phyloP scores from a whole-genome alignment of 2,797 vertebrate species.

The Eospalax fontanierii region DNA sequence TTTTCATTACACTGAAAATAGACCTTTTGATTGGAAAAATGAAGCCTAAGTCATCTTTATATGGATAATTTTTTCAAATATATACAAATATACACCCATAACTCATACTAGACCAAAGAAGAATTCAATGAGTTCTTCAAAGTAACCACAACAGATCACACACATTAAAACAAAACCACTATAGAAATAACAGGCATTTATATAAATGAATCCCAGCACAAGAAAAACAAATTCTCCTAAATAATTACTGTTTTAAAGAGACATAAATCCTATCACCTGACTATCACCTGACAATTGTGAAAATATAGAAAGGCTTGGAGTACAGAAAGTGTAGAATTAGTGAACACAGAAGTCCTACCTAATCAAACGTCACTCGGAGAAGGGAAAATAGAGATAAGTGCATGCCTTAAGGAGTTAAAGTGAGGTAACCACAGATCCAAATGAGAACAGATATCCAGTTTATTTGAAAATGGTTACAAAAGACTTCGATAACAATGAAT shows the following conservation, averaged over 20 bases:
- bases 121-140: constrained; percentile 32
- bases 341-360: background rate
- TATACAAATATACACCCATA: background rate
- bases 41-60: background rate
- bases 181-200: background rate
- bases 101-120: background rate
- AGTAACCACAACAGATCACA: background rate
- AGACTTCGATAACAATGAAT: background rate
- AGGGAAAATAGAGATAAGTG: background rate
- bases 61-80: background rate
- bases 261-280: constrained; percentile 15
- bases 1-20: background rate
- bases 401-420: background rate
- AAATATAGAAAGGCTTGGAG: background rate
- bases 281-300: background rate
- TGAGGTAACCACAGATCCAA: background rate
- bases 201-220: background rate
- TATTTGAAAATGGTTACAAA: constrained; percentile 2
- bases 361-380: background rate
- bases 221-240: background rate
- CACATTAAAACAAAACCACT: background rate
- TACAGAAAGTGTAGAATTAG: background rate
- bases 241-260: constrained; percentile 1
- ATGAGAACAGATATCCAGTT: background rate
- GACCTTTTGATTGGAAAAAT: background rate